Base-by-base conservation (phyloP, 2,888 invertebrate genomes). In the Diaprepes abbreviatus region DNA sequence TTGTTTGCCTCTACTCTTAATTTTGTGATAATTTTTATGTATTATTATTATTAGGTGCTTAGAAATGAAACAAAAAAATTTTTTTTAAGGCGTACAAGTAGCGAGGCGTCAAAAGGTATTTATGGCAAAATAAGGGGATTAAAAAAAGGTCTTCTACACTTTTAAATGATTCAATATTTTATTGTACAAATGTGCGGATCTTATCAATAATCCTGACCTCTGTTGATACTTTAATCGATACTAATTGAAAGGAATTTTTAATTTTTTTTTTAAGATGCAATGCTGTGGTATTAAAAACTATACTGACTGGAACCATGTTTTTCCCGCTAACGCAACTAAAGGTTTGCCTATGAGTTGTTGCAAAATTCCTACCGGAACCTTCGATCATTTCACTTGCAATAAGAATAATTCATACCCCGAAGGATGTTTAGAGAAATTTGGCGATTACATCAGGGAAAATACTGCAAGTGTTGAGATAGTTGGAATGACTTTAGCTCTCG, bases 401-500 rank as follows among this genome's bases (percentile, higher is more conserved):
- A n/a, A 50, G 0, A 31, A 2, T 0, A 24, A 16, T 17, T 84
- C 87, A 6, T 87, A 88, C 80, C 72, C 79, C 3, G 81, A 85
- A 0, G 93, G 94, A 31, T 95, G 94, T 79, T 85, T 92, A 70
- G 73, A 82, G 0, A 86, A 87, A 62, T 86, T 96, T 31, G 86
- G 91, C 55, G 79, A 82, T 0, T 88, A 89, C 79, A 86, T 95
- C 71, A 88, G 91, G 78, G 86, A 88, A 10, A 92, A 94, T 75
- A 91, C 92, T 1, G 82, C 91, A 43, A 86, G 91, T 67, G 87
- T 97, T 64, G 94, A 93, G 31, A 92, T 92, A 3, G 91, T 93
- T 14, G 95, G 93, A 3, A 86, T 95, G 57, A 92, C 92, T 12
- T 90, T 97, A 50, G 95, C 95, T 66, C 86, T 93, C 72, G 87